A percentile compares a stretch with the other conserved stretches of the same genome.
Conservation (phyloP, 1,140 invertebrate genomes). For the Bombus terrestris region DNA sequence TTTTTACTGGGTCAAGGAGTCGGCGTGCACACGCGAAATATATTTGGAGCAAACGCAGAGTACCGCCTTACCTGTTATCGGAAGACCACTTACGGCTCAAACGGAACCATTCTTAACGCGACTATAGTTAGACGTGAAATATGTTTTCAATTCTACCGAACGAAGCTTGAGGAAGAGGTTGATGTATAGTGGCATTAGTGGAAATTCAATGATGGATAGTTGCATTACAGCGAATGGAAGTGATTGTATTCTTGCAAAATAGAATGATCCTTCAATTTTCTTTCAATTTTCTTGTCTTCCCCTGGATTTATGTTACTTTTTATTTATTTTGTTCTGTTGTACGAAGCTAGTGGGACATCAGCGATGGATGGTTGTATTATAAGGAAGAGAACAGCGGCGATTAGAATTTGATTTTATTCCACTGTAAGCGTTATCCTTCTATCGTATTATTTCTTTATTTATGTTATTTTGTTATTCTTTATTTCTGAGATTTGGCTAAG, state of each 20-base stretch:
- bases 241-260: neutral
- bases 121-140: constrained; percentile 15
- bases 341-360: neutral
- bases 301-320: neutral
- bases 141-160: neutral
- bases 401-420: neutral
- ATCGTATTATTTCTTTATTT: neutral
- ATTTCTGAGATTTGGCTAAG: too few relatives aligned
- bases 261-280: neutral
- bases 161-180: neutral
- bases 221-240: neutral
- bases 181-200: neutral
- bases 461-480: too few relatives aligned
- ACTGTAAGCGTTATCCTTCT: neutral
- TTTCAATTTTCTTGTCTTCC: neutral
- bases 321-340: neutral
- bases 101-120: neutral
- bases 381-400: neutral
- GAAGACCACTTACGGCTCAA: neutral
- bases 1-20: constrained; percentile 41
- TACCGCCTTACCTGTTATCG: neutral
- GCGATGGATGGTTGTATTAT: neutral
- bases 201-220: neutral
- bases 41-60: constrained; percentile 9
- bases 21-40: neutral